A percentile compares a stretch with the other conserved stretches of the same genome.
Conservation (phyloP, 2,888 invertebrate genomes). For the Sceliomorpha sp. region DNA sequence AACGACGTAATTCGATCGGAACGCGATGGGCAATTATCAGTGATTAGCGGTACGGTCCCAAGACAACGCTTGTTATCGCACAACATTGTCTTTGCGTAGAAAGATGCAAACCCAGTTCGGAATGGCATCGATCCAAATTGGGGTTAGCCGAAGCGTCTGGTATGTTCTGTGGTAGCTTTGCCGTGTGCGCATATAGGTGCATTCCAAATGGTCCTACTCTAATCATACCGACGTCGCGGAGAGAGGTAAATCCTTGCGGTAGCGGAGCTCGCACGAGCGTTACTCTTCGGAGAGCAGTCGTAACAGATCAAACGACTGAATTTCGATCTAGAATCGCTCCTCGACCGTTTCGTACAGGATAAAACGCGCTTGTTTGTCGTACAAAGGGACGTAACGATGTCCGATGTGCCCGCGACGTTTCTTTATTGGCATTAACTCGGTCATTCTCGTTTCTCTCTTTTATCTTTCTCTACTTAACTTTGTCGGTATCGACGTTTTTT, state of each 20-base stretch:
- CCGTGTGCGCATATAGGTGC: conserved; percentile 29
- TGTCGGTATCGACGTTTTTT: no score
- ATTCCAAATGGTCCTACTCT: conserved; percentile 35
- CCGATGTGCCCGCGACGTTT: no score
- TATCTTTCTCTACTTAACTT: no score
- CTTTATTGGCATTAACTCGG: no score
- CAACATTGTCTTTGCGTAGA: conserved; percentile 11
- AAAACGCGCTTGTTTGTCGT: no score
- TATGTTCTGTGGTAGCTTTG: conserved; percentile 28
- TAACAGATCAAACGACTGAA: conserved; percentile 39
- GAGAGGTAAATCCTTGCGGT: conserved; percentile 36
- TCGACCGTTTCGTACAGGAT: conserved; percentile 2
- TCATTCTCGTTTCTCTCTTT: no score
- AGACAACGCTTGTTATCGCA: conserved; percentile 9
- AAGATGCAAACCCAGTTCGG: conserved; percentile 22
- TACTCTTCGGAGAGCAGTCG: conserved; percentile 21
- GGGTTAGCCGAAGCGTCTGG: conserved; percentile 20
- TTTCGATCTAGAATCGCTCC: conserved; percentile 27
- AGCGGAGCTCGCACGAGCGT: conserved; percentile 9
- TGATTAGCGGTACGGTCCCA: conserved; percentile 12
- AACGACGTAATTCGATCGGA: background rate
- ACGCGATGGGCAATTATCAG: conserved; percentile 10
- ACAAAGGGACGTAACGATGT: no score
- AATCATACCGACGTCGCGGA: conserved; percentile 33
- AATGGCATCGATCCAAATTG: conserved; percentile 32